Percentiles rank a stretch among this genome's conserved stretches.
phyloP scores from a whole-genome alignment of 2,113 vertebrate species.

The Tursiops truncatus region DNA sequence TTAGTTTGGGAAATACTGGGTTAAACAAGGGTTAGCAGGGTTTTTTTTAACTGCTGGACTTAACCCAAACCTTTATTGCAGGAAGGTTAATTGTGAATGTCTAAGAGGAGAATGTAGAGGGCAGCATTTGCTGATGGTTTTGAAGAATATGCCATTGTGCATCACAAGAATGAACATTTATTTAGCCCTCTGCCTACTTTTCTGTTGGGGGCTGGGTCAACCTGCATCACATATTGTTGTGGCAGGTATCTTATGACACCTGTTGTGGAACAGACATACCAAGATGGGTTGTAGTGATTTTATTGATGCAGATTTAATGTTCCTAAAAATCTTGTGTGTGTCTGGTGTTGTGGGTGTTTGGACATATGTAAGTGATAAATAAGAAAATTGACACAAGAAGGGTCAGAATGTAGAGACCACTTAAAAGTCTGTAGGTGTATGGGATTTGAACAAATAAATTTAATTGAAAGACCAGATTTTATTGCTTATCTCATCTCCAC shows the following conservation, averaged over 20 bases:
- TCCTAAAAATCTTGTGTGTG: not conserved
- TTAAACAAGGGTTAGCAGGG: not conserved
- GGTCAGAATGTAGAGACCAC: not conserved
- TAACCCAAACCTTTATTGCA: not conserved
- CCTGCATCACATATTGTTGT: not conserved
- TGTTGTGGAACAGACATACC: not conserved
- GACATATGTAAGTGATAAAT: not conserved
- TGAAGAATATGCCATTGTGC: not conserved
- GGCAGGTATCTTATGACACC: not conserved
- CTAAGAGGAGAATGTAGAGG: not conserved
- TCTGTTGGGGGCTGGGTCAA: not conserved
- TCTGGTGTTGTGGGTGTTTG: not conserved
- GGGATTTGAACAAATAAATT: not conserved
- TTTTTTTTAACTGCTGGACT: not conserved
- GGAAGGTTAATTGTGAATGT: not conserved
- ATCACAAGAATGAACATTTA: not conserved
- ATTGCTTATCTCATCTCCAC: not conserved
- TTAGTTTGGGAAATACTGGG: not conserved
- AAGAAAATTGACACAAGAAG: not conserved
- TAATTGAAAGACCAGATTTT: constrained; percentile 25
- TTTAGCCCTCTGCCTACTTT: not conserved
- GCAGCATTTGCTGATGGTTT: not conserved
- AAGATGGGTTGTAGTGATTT: not conserved
- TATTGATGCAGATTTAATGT: not conserved
- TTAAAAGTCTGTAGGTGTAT: not conserved